phyloP scores from a whole-genome alignment of 2,888 invertebrate genomes.

The Nemapogon koenigi region DNA sequence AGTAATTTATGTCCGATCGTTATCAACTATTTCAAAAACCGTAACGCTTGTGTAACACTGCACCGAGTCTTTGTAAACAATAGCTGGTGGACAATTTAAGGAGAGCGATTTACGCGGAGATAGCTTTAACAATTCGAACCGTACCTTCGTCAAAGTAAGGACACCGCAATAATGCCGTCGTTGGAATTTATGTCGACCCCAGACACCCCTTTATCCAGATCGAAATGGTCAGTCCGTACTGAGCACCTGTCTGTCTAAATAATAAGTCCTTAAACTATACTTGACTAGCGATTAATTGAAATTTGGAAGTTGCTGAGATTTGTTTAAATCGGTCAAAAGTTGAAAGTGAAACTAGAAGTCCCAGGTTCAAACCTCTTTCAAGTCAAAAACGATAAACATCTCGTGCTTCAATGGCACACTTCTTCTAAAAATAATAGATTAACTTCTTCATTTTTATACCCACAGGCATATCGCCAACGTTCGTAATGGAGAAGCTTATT shows the following conservation, averaged over 20 bases:
- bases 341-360: no score
- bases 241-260: slow-evolving; percentile 44
- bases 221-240: slow-evolving; percentile 45
- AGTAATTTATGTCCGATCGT: no score
- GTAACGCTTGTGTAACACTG: neutral
- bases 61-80: slow-evolving; percentile 27
- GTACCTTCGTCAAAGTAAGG: slow-evolving; percentile 54
- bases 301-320: slow-evolving; percentile 2
- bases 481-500: no score
- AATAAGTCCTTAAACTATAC: slow-evolving; percentile 18
- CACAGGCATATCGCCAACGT: no score
- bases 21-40: neutral
- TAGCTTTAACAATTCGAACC: slow-evolving; percentile 40
- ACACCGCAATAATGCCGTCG: slow-evolving; percentile 45
- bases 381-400: no score
- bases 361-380: no score
- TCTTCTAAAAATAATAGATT: no score
- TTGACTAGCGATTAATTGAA: slow-evolving; percentile 4
- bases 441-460: no score
- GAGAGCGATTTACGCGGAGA: slow-evolving; percentile 37
- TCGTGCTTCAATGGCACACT: no score
- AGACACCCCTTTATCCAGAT: slow-evolving; percentile 34
- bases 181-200: slow-evolving; percentile 51
- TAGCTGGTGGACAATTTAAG: slow-evolving; percentile 29
- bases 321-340: no score